Evolutionary conservation across 2,113 vertebrate genomes (phyloP), one percentile per base, ranked within the genome.

Genomic region (Hemiscyllium ocellatum): DNA sequence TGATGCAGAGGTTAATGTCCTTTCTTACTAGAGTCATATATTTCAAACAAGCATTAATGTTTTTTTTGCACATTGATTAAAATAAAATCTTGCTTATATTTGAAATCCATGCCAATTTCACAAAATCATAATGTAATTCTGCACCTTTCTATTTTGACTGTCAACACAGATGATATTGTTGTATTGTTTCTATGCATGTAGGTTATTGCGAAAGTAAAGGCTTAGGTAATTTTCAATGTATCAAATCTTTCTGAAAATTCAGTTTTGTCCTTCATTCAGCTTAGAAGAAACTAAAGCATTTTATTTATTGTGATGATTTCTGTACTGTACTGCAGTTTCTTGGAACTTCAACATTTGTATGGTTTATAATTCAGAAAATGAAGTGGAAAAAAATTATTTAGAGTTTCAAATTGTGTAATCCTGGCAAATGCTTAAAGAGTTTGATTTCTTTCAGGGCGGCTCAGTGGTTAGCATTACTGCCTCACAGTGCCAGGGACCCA

Each of bases 71-170:
- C 17, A 91, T 66, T 65, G 52, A 91, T 91, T 56, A 91, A 56
- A 33, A 65, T 91, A 52, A 93, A 13, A 66, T 29, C 66, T 66
- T 66, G 65, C 12, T 65, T 89, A 66, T 69, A 15, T 94, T 69
- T 94, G n/a, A 94, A 94, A 42, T 94, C 33, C 65, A 68, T 42
- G 42, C 33, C 65, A 94, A 94, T 94, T 66, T 94, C n/a, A 94
- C 91, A 22, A 69, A 94, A n/a, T 47, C 8, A 95, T 17, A 72
- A 72, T 72, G 69, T 95, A 61, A 26, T 72, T 50, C 66, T 70
- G 65, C 68, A 94, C 91, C 68, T 72, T 47, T 50, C 24, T 98
- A 97, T 98, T 98, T 97, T 96, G 96, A 97, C 96, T 98, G 96
- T 97, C 97, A 97, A 98, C 97, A 97, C 85, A 37, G 95, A 96